Percentiles rank a stretch among this genome's conserved stretches.
phyloP scores from a whole-genome alignment of 2,113 vertebrate genomes.

The Urocitellus parryii region DNA sequence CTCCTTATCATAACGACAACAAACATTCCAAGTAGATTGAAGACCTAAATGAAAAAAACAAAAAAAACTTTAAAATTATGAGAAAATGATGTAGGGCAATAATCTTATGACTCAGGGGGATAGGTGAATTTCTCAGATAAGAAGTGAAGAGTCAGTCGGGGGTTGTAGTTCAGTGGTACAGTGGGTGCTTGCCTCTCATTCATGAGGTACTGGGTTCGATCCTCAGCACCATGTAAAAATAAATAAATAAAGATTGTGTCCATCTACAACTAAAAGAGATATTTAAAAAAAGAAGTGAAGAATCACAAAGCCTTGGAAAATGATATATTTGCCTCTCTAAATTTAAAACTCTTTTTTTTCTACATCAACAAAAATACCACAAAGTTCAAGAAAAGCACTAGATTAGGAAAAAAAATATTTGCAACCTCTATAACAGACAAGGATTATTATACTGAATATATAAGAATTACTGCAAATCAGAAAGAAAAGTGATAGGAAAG shows the following conservation, averaged over 20 bases:
- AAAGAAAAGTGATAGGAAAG: background rate
- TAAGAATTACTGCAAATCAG: background rate
- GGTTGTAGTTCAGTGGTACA: background rate
- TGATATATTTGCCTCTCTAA: background rate
- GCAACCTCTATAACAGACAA: background rate
- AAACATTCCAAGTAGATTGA: background rate
- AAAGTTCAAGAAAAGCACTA: slow-evolving; percentile 3
- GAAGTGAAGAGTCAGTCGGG: background rate
- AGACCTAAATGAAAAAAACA: background rate
- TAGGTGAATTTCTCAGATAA: background rate
- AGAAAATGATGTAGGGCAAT: background rate
- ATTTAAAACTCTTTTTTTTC: background rate
- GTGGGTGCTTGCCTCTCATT: too few species aligned
- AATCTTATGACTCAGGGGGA: background rate
- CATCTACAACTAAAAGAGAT: too few species aligned
- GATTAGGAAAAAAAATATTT: background rate
- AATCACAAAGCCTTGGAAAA: background rate
- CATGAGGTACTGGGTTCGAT: too few species aligned
- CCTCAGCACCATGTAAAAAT: too few species aligned
- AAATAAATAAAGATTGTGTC: too few species aligned
- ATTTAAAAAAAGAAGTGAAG: background rate
- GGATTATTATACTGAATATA: background rate
- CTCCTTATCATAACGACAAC: background rate
- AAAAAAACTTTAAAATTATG: background rate
- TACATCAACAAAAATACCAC: background rate